Conservation (phyloP, 1,140 invertebrate species). For the Lepidotrigona ventralis region DNA sequence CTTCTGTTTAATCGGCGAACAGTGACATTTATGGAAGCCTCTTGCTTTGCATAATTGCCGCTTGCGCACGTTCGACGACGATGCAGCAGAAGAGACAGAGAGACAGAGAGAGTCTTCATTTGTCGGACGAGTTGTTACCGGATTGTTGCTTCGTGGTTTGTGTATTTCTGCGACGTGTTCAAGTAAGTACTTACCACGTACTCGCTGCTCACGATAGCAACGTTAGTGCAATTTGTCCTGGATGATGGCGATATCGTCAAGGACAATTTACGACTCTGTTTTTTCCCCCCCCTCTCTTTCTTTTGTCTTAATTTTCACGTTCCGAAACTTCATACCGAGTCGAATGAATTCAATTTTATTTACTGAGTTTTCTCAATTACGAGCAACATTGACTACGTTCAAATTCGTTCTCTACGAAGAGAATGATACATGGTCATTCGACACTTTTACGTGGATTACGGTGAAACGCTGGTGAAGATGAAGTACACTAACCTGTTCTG, state of each 20-base stretch:
- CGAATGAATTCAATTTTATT: too few relatives aligned
- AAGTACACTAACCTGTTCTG: slow-evolving; percentile 85
- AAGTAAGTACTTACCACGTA: slow-evolving; percentile 30
- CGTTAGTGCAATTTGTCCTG: slow-evolving; percentile 55
- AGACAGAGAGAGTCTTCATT: not conserved
- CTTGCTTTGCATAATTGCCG: slow-evolving; percentile 68
- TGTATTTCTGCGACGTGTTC: slow-evolving; percentile 41
- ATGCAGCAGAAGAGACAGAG: not conserved
- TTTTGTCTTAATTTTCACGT: too few relatives aligned
- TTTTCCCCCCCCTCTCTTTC: slow-evolving; percentile 8
- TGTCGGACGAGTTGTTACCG: slow-evolving; percentile 3
- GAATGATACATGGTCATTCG: too few relatives aligned
- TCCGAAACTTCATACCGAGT: too few relatives aligned
- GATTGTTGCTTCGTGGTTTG: slow-evolving; percentile 36
- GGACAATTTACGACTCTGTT: slow-evolving; percentile 38
- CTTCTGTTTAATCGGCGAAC: slow-evolving; percentile 22
- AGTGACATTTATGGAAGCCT: slow-evolving; percentile 29
- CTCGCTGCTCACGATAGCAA: slow-evolving; percentile 31
- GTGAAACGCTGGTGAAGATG: not conserved
- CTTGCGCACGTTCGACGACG: slow-evolving; percentile 58
- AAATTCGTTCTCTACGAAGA: too few relatives aligned
- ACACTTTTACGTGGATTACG: not conserved
- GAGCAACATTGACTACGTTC: too few relatives aligned
- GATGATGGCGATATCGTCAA: slow-evolving; percentile 52
- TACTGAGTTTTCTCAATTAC: too few relatives aligned